phyloP scores from a whole-genome alignment of 2,113 vertebrate species.

The Phrynocephalus versicolor region DNA sequence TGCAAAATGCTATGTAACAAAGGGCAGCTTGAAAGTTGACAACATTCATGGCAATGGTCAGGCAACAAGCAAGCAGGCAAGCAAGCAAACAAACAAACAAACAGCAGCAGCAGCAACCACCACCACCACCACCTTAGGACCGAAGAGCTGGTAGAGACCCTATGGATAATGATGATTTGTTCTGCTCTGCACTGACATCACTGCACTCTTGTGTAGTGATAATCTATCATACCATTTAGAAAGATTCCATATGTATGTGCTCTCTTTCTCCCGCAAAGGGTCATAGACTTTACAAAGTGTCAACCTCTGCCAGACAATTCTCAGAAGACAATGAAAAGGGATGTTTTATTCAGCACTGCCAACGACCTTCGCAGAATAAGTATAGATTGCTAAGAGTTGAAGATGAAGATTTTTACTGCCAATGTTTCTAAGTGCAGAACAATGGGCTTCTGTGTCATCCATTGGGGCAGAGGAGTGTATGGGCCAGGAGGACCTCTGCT shows the following conservation, averaged over 20 bases:
- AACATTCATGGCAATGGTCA: too few species aligned
- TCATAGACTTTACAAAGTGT: slow-evolving; percentile 11
- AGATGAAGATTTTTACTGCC: slow-evolving; percentile 10
- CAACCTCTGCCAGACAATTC: slow-evolving; percentile 26
- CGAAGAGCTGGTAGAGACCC: too few species aligned
- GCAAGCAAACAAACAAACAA: too few species aligned
- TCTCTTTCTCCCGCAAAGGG: slow-evolving; percentile 18
- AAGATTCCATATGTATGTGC: slow-evolving; percentile 8
- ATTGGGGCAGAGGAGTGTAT: not conserved
- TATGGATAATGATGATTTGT: too few species aligned
- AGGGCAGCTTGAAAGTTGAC: too few species aligned
- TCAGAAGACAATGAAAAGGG: slow-evolving; percentile 19
- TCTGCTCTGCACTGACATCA: too few species aligned
- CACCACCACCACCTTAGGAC: too few species aligned
- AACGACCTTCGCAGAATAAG: slow-evolving; percentile 32
- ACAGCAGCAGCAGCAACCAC: too few species aligned
- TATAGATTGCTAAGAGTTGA: slow-evolving; percentile 23
- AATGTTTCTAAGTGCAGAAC: not conserved
- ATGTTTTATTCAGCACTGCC: slow-evolving; percentile 25
- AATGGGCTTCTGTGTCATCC: too few species aligned
- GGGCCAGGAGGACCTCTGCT: too few species aligned
- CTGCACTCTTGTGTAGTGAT: not conserved
- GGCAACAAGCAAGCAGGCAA: too few species aligned
- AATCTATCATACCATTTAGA: not conserved
- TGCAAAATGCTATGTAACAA: too few species aligned